Evolutionary conservation across 2,888 invertebrate species (phyloP).

Genomic region (Polyommatus iphigenia): DNA sequence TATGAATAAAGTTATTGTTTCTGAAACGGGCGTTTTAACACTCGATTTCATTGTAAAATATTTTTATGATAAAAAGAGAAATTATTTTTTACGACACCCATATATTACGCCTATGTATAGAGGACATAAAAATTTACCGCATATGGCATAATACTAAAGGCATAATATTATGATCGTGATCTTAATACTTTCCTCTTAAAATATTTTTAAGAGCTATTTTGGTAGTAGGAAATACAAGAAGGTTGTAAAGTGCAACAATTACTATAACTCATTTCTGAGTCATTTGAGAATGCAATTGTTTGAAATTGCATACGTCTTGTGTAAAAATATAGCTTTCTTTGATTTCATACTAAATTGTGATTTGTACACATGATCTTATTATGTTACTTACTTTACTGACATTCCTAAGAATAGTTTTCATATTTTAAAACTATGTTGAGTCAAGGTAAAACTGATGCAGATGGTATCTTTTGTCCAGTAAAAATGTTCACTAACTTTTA

Average conservation of each 20-base stretch:
- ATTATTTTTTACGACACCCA: conserved; percentile 22
- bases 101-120: conserved; percentile 21
- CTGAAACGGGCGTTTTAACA: not conserved
- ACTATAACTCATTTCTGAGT: not conserved
- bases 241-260: not conserved
- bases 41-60: conserved; percentile 26
- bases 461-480: not conserved
- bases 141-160: not conserved
- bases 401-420: not conserved
- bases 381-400: not conserved
- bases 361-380: not conserved
- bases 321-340: not conserved
- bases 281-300: not conserved
- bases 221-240: not conserved
- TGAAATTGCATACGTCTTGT: not conserved
- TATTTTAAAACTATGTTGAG: not conserved
- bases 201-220: not conserved
- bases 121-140: not conserved
- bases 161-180: not conserved
- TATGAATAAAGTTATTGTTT: conserved; percentile 10
- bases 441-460: not conserved
- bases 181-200: not conserved
- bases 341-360: not conserved
- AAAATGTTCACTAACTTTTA: not conserved
- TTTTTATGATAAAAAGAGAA: conserved; percentile 22